phyloP scores from a whole-genome alignment of 2,113 vertebrate species.

The Mohoua ochrocephala region DNA sequence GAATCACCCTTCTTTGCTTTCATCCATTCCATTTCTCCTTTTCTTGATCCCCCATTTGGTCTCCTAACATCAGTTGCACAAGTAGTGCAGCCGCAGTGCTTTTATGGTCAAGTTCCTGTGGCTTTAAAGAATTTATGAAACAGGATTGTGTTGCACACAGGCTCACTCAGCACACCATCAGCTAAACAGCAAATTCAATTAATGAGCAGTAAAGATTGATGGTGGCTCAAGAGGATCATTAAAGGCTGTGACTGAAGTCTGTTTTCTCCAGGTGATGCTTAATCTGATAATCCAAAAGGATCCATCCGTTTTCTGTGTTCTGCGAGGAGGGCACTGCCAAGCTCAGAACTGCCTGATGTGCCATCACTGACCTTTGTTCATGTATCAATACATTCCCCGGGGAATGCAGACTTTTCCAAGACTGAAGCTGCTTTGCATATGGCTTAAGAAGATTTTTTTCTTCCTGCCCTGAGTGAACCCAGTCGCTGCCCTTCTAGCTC shows the following conservation, averaged over 20 bases:
- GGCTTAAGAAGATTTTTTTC: neutral
- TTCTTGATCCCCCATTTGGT: neutral
- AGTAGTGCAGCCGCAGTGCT: neutral
- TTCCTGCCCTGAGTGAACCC: neutral
- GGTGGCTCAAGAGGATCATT: neutral
- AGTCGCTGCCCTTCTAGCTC: fast-evolving
- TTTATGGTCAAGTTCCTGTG: neutral
- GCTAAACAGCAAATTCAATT: neutral
- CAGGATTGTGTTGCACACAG: neutral
- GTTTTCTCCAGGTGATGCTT: neutral
- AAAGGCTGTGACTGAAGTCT: neutral
- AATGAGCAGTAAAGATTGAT: neutral
- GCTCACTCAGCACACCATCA: neutral
- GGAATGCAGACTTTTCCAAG: neutral
- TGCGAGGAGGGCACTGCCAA: fast-evolving
- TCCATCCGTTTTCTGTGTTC: neutral
- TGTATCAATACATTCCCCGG: neutral
- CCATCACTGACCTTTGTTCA: neutral
- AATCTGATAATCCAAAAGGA: neutral
- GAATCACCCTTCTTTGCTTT: neutral
- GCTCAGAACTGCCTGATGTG: neutral
- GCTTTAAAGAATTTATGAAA: neutral
- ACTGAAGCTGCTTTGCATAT: neutral
- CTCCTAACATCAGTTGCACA: neutral
- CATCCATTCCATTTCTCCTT: neutral